Evolutionary conservation across 2,888 invertebrate genomes (phyloP), one percentile per base, ranked within the genome.

Genomic region (Acronicta alni): DNA sequence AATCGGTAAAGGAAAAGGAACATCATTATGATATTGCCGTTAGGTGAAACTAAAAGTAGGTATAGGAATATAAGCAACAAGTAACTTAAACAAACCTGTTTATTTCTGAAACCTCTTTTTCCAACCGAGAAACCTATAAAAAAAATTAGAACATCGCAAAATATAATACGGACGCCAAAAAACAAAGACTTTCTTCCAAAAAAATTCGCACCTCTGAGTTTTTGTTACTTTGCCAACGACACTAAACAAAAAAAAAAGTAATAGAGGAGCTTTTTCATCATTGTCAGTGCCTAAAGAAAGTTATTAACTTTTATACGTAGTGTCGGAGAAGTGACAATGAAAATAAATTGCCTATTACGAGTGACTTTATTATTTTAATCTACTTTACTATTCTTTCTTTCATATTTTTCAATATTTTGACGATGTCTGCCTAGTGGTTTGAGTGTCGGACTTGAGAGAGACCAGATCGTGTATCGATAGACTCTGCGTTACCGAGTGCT

Each of bases 231-330:
- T 55, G 18, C 38, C 55, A 56, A 35, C 45, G 46, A 14, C 39
- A 53, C 45, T 65, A 18, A 42, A 47, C 39, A 67, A 62, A 57
- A 67, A 56, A 47, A 56, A 72, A 68, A 54, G 47, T 48, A 52
- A 56, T 9, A 14, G 35, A 62, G 43, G 52, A 49, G 44, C 48
- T 51, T 64, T 74, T 64, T 60, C 49, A 41, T 67, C 64, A 54
- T 64, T 58, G 55, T 58, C 66, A 53, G 54, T 59, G 12, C 12
- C 23, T 30, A 39, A 37, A 48, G 53, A 65, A 58, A 66, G 64
- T 78, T 77, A 72, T 79, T 75, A 77, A 75, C 73, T 77, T 77
- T 79, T 72, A 66, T 75, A 69, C 61, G 67, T 75, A 66, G 67
- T 79, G 72, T 79, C 67, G 67, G 56, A 70, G 58, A 70, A 67